phyloP scores from a whole-genome alignment of 2,113 vertebrate species.

The Nipponia nippon region DNA sequence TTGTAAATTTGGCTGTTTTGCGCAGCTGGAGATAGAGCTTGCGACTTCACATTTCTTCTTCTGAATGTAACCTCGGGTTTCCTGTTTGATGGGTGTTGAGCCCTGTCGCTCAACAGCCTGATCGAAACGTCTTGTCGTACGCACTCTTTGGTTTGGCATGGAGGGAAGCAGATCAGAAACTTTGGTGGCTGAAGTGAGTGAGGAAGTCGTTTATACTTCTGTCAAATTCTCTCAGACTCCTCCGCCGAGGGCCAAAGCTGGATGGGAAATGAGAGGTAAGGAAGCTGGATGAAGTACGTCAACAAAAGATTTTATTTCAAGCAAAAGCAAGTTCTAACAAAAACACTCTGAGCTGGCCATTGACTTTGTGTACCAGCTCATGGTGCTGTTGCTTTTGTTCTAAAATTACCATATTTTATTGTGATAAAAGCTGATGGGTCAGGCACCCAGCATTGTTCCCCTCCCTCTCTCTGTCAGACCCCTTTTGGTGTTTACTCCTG shows the following conservation, averaged over 20 bases:
- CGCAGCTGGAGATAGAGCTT: background rate
- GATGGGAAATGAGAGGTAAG: background rate
- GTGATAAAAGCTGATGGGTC: background rate
- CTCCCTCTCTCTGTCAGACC: rapidly evolving
- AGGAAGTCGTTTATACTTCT: background rate
- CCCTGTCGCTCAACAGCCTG: background rate
- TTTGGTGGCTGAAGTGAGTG: background rate
- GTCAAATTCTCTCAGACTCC: background rate
- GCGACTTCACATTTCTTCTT: background rate
- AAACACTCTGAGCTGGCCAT: background rate
- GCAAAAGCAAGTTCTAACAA: background rate
- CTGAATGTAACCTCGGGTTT: constrained; percentile 4
- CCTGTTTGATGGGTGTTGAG: background rate
- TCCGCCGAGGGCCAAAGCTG: background rate
- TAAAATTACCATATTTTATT: background rate
- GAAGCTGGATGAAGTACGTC: background rate
- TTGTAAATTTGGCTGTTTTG: background rate
- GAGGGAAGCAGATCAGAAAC: constrained; percentile 21
- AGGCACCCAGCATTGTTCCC: background rate
- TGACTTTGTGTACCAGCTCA: background rate
- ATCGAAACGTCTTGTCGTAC: background rate
- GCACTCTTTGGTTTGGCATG: background rate
- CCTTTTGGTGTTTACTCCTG: background rate
- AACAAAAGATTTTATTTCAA: background rate
- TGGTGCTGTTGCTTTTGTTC: background rate